Evolutionary conservation across 2,797 vertebrate genomes (phyloP).

Genomic region (Paedocypris micromegethes): DNA sequence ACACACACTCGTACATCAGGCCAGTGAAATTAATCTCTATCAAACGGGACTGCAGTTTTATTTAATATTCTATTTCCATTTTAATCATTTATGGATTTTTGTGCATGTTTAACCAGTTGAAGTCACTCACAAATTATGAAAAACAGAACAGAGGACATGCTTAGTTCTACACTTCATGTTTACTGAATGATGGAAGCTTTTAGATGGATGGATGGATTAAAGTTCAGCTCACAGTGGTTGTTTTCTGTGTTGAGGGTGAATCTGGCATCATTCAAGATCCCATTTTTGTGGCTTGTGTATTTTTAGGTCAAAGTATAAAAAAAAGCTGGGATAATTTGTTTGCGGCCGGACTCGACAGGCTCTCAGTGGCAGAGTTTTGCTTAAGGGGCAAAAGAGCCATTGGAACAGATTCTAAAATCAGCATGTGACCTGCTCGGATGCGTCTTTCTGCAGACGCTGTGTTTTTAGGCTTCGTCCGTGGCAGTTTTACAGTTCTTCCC

Average conservation of each 20-base stretch:
- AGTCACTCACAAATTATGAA: too few relatives aligned
- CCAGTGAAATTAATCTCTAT: too few relatives aligned
- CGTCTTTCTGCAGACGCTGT: neutral
- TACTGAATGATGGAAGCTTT: neutral
- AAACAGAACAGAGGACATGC: too few relatives aligned
- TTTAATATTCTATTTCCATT: too few relatives aligned
- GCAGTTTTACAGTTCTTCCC: slow-evolving; percentile 18
- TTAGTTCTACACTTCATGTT: too few relatives aligned
- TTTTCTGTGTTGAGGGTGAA: slow-evolving; percentile 33
- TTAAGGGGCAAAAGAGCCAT: slow-evolving; percentile 13
- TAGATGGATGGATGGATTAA: slow-evolving; percentile 2
- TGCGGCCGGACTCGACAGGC: slow-evolving; percentile 58
- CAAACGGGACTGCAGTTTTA: too few relatives aligned
- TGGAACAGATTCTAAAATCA: slow-evolving; percentile 20
- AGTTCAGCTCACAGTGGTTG: slow-evolving; percentile 13
- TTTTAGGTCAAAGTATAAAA: slow-evolving; percentile 60
- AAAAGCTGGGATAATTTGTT: slow-evolving; percentile 64
- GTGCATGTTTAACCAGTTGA: too few relatives aligned
- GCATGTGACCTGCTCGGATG: slow-evolving; percentile 16
- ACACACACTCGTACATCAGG: too few relatives aligned
- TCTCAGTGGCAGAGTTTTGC: slow-evolving; percentile 15
- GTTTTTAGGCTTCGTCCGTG: neutral
- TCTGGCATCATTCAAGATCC: slow-evolving; percentile 58
- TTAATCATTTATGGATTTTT: too few relatives aligned
- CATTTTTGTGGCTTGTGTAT: slow-evolving; percentile 58